Evolutionary conservation across 2,797 vertebrate species (phyloP), one percentile per base, ranked within the genome.

Genomic region (Harpagifer antarcticus): DNA sequence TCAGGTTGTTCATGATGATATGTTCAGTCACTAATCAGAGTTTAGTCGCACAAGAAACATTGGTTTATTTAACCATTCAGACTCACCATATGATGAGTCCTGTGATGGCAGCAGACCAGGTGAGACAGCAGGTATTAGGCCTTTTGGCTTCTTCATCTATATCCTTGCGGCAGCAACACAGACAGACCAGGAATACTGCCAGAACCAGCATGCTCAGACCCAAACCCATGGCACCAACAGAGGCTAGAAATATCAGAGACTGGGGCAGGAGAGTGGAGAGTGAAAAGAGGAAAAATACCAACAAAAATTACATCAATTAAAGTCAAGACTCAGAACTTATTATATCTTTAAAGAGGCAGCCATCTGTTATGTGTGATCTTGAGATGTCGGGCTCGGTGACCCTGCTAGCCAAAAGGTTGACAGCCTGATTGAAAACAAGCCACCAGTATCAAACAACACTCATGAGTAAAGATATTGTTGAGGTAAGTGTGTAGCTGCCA

Each of bases 31-130:
- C 12, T 52, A 10, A 17, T 31, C 4, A 7, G 42, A 60, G 37
- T 44, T 50, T 4, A 1, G 7, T 16, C 27, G 20, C 52, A 49
- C 43, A 40, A 17, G 3, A 69, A 70, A 48, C 47, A 44, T 16
- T 43, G 7, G 4, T 27, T 27, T 27, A 27, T 54, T 50, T 31
- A 14, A 37, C 12, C 20, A 17, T 44, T 67, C 13, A 47, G 20
- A 93, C 98, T 97, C 90, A 99, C 98, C 98, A 99, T 93, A 98
- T 96, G 78, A 97, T 3, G 43, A 99, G 95, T 40, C 97, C 97
- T 0, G 96, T 94, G 33, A 94, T 85, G 79, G 97, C 94, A 0
- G 96, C 95, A 0, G 92, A 93, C 97, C 97, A 98, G 72, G 95
- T 98, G 90, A 97, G 60, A 0, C 97, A 98, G 88, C 97, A 96